phyloP scores from a whole-genome alignment of 2,113 vertebrate genomes.

The Sus scrofa region DNA sequence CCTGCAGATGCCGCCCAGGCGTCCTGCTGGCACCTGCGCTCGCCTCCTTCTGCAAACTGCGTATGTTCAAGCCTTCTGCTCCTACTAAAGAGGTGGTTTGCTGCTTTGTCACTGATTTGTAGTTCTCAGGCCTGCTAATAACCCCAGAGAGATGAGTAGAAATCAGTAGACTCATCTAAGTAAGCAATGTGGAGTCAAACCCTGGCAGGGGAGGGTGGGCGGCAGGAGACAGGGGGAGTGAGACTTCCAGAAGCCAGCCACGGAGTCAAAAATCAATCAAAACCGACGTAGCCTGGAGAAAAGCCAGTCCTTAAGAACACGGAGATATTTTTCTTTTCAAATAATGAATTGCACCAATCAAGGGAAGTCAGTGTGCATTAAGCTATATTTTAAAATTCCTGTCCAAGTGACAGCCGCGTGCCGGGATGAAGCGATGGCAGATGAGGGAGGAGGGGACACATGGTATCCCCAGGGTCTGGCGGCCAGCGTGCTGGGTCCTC shows the following conservation, averaged over 20 bases:
- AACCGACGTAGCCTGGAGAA: background rate
- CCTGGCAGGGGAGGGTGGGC: background rate
- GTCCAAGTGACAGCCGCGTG: conserved; percentile 2
- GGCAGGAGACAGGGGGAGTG: accelerated
- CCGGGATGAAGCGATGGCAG: accelerated
- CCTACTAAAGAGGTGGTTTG: accelerated
- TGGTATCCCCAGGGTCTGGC: accelerated
- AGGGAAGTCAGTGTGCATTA: conserved; percentile 60
- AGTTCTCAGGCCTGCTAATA: background rate
- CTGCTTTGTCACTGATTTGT: no score
- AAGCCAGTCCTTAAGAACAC: conserved; percentile 9
- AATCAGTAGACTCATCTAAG: background rate
- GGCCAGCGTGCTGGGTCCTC: accelerated
- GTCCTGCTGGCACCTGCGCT: accelerated
- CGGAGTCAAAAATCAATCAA: conserved; percentile 18
- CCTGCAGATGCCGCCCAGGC: accelerated
- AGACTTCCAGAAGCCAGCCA: conserved; percentile 8
- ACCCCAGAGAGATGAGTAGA: background rate
- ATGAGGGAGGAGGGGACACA: accelerated
- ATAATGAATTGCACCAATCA: conserved; percentile 75
- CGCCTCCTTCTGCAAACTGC: background rate
- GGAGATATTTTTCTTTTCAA: conserved; percentile 62
- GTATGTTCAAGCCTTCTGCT: background rate
- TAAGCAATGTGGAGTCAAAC: background rate
- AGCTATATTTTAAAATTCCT: conserved; percentile 61